Conservation (phyloP, 2,888 invertebrate genomes). For the Crocallis elinguaria region DNA sequence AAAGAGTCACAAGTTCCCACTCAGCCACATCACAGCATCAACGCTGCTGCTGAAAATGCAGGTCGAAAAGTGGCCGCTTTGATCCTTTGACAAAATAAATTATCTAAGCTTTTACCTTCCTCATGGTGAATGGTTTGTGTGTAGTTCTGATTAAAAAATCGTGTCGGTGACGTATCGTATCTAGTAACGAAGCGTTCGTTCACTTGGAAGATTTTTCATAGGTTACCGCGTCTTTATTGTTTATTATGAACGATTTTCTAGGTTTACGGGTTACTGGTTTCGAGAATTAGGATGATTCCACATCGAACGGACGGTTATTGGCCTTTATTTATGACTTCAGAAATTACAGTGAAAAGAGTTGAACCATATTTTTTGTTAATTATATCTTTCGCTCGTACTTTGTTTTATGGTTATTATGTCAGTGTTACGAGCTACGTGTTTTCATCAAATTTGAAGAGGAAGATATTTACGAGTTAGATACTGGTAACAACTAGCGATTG, state of each 20-base stretch:
- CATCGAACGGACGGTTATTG: constrained; percentile 17
- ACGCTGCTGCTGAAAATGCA: no score
- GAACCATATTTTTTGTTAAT: constrained; percentile 29
- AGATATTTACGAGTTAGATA: constrained; percentile 6
- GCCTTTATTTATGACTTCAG: constrained; percentile 30
- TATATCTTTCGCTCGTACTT: constrained; percentile 23
- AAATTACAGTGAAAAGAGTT: constrained; percentile 26
- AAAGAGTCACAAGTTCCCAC: no score
- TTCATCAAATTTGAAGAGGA: constrained; percentile 15
- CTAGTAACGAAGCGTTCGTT: constrained; percentile 38
- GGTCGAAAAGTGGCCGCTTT: no score
- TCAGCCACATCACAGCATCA: no score
- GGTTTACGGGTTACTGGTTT: constrained; percentile 49
- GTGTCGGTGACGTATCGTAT: constrained; percentile 38
- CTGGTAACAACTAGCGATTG: not conserved
- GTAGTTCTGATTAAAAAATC: not conserved
- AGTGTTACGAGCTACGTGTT: constrained; percentile 17
- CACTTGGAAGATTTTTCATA: constrained; percentile 50
- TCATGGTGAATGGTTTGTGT: no score
- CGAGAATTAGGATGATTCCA: constrained; percentile 51
- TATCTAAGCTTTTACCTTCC: no score
- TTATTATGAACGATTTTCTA: constrained; percentile 56
- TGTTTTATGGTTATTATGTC: constrained; percentile 17
- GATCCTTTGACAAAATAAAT: no score
- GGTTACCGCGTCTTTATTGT: constrained; percentile 60